phyloP scores from a whole-genome alignment of 2,113 vertebrate species.

The Hippocampus mohnikei region DNA sequence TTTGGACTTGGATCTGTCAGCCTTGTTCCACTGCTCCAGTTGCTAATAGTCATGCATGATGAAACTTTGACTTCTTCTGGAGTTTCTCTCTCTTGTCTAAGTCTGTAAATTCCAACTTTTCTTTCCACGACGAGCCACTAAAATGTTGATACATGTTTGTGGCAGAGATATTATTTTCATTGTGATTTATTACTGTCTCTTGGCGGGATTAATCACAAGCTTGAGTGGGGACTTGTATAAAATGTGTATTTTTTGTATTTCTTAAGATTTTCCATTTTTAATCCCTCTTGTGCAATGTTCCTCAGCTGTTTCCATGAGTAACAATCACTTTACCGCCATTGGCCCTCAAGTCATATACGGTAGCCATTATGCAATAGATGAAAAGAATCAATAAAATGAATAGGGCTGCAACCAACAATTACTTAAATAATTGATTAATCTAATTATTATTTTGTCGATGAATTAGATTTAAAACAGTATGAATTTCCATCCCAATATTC shows the following conservation, averaged over 20 bases:
- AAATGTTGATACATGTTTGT: neutral
- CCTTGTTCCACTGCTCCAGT: conserved; percentile 25
- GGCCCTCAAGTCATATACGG: conserved; percentile 19
- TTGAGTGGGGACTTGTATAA: neutral
- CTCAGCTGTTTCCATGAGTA: conserved; percentile 38
- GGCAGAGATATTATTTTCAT: neutral
- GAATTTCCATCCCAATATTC: too few relatives aligned
- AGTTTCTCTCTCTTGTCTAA: neutral
- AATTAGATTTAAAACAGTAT: too few relatives aligned
- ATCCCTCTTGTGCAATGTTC: neutral
- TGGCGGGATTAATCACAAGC: neutral
- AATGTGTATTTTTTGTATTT: neutral
- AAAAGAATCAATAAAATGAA: neutral
- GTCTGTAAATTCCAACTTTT: neutral
- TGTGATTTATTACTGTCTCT: neutral
- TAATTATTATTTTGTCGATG: too few relatives aligned
- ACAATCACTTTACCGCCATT: conserved; percentile 22
- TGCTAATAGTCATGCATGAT: conserved; percentile 41
- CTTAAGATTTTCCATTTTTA: conserved; percentile 1
- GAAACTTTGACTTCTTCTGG: conserved; percentile 14
- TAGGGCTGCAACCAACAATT: too few relatives aligned
- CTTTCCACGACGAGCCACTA: neutral
- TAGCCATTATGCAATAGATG: conserved; percentile 23
- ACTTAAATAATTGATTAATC: too few relatives aligned
- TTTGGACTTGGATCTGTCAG: conserved; percentile 50